phyloP scores from a whole-genome alignment of 2,888 invertebrate species.

The Polietes domitor region DNA sequence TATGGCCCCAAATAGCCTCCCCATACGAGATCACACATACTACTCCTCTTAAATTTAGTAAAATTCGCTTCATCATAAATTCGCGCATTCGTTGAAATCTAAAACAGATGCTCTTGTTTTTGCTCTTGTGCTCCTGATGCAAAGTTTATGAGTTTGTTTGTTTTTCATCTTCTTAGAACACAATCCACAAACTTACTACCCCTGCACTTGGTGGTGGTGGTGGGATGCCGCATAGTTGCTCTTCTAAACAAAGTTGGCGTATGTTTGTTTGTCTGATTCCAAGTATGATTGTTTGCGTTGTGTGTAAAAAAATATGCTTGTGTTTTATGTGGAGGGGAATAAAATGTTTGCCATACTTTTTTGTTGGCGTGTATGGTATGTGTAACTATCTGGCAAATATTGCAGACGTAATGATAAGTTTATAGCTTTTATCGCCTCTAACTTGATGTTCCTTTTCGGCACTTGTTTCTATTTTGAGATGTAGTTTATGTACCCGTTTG shows the following conservation, averaged over 20 bases:
- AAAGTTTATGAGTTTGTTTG: constrained; percentile 15
- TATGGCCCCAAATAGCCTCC: no score
- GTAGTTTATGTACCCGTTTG: not conserved
- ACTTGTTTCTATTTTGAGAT: not conserved
- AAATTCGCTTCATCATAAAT: no score
- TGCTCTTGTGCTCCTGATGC: not conserved
- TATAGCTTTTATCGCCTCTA: constrained; percentile 29
- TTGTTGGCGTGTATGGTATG: not conserved
- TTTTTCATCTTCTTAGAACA: constrained; percentile 1
- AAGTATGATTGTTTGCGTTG: not conserved
- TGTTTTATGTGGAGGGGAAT: not conserved
- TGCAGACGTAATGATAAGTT: constrained; percentile 36
- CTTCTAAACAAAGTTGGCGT: not conserved
- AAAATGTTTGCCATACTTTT: not conserved
- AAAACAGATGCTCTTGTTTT: not conserved
- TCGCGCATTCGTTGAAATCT: no score
- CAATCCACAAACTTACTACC: constrained; percentile 16
- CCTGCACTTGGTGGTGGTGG: not conserved
- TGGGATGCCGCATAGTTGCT: not conserved
- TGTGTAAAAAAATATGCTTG: not conserved
- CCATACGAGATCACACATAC: no score
- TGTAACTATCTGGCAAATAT: constrained; percentile 26
- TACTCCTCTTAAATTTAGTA: no score
- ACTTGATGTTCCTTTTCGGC: constrained; percentile 17
- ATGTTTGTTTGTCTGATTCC: not conserved